Evolutionary conservation across 2,113 vertebrate genomes (phyloP), one percentile per base, ranked within the genome.

Genomic region (Otus sunia): DNA sequence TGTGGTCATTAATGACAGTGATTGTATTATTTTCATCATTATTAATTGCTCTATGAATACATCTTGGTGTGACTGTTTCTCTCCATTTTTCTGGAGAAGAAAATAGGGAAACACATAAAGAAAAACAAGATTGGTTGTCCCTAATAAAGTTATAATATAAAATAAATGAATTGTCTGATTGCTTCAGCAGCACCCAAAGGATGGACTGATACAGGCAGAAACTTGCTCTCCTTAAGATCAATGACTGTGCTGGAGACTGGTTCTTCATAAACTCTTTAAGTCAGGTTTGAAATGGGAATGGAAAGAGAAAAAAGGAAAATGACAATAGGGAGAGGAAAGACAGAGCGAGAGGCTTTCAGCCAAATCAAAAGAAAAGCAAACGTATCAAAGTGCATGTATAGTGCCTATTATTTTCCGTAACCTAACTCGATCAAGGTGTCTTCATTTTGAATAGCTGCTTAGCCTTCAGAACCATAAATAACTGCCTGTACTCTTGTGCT

Each of bases 311-410:
- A 95, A 92, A 91, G 36, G 47, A 52, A 96, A 93, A 94, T 81
- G 52, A 81, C 30, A 74, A 50, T 25, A 43, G 56, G 29, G 13
- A 86, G 64, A 87, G 77, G 47, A 92, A 88, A 94, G 64, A 78
- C 29, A 82, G 81, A 86, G 26, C 1, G 6, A 91, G 76, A 92
- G 59, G 25, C 73, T 97, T 94, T 91, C 80, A 89, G 76, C 14
- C 58, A 91, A 94, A 97, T 92, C 89, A 91, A 95, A 97, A 95
- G 92, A 79, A 94, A 94, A 95, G 73, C 36, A 92, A 79, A 89
- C 3, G 5, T 73, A 96, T 92, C 80, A 95, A 95, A 94, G 91
- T 55, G 39, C 34, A 72, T 32, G 37, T 69, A 90, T 37, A 89
- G 80, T 73, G 58, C 69, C 91, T 77, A 95, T 84, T 91, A 89